Percentiles rank a stretch among this genome's conserved stretches.
phyloP scores from a whole-genome alignment of 2,888 invertebrate species.

The Steinernema carpocapsae region DNA sequence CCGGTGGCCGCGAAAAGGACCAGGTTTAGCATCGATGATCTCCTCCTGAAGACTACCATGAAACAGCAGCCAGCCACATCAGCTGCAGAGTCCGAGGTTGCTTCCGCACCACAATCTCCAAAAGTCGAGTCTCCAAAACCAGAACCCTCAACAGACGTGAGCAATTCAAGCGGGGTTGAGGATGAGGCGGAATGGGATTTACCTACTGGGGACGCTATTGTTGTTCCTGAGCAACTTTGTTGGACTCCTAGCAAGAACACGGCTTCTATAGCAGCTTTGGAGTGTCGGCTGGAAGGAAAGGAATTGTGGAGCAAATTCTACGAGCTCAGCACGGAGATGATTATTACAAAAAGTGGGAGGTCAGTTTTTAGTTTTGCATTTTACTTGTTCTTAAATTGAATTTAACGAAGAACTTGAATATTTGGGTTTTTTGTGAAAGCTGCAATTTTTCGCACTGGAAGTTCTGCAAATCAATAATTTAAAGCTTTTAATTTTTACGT shows the following conservation, averaged over 20 bases:
- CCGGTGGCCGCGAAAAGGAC: neutral
- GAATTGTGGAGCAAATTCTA: conserved; percentile 95
- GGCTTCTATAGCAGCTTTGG: neutral
- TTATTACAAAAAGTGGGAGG: conserved; percentile 96
- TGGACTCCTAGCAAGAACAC: conserved; percentile 24
- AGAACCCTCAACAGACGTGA: neutral
- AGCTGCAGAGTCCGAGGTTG: neutral
- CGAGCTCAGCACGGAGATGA: conserved; percentile 90
- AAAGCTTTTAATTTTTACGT: too few relatives aligned
- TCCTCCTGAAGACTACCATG: conserved; percentile 18
- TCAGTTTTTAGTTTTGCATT: conserved; percentile 68
- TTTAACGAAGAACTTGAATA: too few relatives aligned
- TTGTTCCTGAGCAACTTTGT: neutral
- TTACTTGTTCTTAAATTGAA: neutral
- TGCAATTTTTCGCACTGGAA: too few relatives aligned
- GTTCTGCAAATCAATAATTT: too few relatives aligned
- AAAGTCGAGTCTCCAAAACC: neutral
- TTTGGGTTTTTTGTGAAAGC: too few relatives aligned
- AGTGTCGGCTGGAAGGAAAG: conserved; percentile 90
- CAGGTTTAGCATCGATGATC: conserved; percentile 25
- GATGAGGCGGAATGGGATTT: conserved; percentile 12
- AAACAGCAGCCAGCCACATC: conserved; percentile 20
- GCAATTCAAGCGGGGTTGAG: neutral
- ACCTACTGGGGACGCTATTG: neutral
- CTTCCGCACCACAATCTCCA: neutral